A percentile compares a stretch with the other conserved stretches of the same genome.
Evolutionary conservation across 37 sponge, comb jelly and placozoan genomes (phyloP).

Genomic region (Axinella damicornis): DNA sequence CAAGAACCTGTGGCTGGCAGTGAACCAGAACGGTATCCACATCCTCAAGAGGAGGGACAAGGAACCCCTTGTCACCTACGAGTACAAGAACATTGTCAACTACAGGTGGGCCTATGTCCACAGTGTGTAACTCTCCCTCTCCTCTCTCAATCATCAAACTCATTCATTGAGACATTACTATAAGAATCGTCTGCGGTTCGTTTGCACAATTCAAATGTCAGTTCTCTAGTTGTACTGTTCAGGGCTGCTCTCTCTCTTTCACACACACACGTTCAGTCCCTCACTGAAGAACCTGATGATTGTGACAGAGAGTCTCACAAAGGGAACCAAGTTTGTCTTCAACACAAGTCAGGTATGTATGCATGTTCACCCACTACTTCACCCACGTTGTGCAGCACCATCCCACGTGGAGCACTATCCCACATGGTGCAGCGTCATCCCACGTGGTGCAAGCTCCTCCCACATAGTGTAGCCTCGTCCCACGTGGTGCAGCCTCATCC

Average conservation of each 20-base stretch:
- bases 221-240: too few relatives aligned
- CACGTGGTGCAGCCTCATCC: too few relatives aligned
- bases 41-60: slow-evolving; percentile 92
- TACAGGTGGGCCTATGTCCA: slow-evolving; percentile 72
- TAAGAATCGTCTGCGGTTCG: too few relatives aligned
- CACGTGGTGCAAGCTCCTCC: too few relatives aligned
- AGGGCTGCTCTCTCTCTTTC: background rate
- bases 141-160: too few relatives aligned
- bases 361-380: background rate
- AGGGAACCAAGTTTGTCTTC: slow-evolving; percentile 97
- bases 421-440: too few relatives aligned
- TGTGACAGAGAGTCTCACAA: slow-evolving; percentile 93
- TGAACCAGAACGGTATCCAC: slow-evolving; percentile 87
- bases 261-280: slow-evolving; percentile 63
- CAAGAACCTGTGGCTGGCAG: slow-evolving; percentile 97
- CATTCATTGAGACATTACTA: too few relatives aligned
- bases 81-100: slow-evolving; percentile 94
- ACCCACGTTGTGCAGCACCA: too few relatives aligned
- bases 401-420: too few relatives aligned
- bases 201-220: too few relatives aligned
- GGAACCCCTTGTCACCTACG: slow-evolving; percentile 94
- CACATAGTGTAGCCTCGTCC: too few relatives aligned
- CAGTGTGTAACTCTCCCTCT: too few relatives aligned
- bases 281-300: slow-evolving; percentile 97
- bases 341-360: slow-evolving; percentile 92